A percentile compares a stretch with the other conserved stretches of the same genome.
These are phyloP conservation scores for Palythoa grandiflora DNA, from an alignment of 92 coral and sea anemone genomes.

Conservation along the genomic window DNA sequence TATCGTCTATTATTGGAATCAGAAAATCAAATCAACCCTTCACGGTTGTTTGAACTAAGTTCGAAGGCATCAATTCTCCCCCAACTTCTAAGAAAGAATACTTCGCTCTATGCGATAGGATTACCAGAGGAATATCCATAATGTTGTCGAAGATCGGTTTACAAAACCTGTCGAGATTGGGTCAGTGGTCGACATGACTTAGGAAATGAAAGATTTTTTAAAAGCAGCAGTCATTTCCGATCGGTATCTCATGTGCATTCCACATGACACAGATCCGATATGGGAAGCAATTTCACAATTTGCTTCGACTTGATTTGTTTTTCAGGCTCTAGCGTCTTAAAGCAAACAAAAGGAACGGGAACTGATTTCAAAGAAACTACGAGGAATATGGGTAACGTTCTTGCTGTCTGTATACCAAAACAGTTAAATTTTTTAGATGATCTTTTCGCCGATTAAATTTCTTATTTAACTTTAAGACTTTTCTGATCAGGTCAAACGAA, in stretches of 20 bases:
- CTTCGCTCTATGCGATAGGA: background rate
- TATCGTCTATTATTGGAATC: constrained; percentile 39
- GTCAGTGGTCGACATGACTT: constrained; percentile 31
- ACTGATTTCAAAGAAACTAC: background rate
- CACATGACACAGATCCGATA: constrained; percentile 18
- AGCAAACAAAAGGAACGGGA: background rate
- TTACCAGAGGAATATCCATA: background rate
- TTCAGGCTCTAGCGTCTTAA: background rate
- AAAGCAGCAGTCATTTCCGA: constrained; percentile 36
- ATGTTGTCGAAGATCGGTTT: background rate
- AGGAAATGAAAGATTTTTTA: constrained; percentile 26
- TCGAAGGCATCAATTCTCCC: background rate
- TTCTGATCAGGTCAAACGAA: too few species aligned
- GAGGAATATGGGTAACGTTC: background rate
- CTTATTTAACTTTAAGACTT: background rate
- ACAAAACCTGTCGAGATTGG: background rate
- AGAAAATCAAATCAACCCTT: constrained; percentile 2
- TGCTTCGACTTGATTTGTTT: background rate
- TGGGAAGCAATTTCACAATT: background rate
- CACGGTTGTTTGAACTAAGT: background rate
- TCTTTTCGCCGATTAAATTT: background rate
- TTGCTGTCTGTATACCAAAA: too few species aligned
- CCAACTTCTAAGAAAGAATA: background rate
- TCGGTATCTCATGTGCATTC: constrained; percentile 43
- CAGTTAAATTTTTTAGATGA: too few species aligned